Conservation (phyloP, 2,113 vertebrate genomes). For the Laterallus jamaicensis region DNA sequence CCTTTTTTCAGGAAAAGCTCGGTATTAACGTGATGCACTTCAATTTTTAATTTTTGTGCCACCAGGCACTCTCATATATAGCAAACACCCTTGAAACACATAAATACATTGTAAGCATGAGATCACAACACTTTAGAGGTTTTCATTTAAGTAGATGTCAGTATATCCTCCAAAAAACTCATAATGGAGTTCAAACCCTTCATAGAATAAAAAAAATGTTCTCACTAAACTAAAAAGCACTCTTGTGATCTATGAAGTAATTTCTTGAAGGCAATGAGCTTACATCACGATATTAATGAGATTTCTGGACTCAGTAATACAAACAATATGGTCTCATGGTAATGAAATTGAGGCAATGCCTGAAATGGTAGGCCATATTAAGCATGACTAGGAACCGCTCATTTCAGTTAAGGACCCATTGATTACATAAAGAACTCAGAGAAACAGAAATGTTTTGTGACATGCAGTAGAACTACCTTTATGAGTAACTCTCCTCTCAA, state of each 20-base stretch:
- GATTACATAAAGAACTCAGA: background rate
- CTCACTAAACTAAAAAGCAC: background rate
- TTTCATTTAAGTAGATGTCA: background rate
- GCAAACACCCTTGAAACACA: background rate
- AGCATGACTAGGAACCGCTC: background rate
- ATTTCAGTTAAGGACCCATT: background rate
- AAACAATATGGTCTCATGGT: background rate
- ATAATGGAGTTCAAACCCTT: background rate
- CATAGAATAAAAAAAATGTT: background rate
- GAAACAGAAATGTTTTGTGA: background rate
- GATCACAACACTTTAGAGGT: background rate
- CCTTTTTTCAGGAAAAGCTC: background rate
- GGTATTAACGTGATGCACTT: background rate
- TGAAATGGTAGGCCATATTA: background rate
- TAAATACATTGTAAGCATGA: background rate
- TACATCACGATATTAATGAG: background rate
- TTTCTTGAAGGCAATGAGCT: background rate
- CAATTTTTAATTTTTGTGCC: background rate
- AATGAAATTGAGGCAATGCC: background rate
- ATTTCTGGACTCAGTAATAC: background rate
- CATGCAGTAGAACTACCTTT: background rate
- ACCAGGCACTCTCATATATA: background rate
- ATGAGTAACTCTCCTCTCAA: background rate
- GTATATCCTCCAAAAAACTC: background rate
- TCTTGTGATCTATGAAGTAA: background rate